Evolutionary conservation across 2,888 invertebrate genomes (phyloP).

Genomic region (Shargacucullia verbasci): DNA sequence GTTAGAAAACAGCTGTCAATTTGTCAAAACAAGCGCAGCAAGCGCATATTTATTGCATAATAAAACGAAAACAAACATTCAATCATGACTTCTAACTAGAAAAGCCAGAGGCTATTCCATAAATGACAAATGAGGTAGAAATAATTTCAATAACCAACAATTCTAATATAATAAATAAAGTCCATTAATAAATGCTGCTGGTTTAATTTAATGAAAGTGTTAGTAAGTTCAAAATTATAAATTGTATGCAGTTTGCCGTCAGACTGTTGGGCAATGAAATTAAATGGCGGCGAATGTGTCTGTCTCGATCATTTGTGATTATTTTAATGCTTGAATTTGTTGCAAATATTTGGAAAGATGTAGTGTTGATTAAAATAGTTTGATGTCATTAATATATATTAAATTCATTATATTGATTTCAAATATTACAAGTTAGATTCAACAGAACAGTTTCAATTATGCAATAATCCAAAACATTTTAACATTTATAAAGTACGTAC

Average conservation of each 20-base stretch:
- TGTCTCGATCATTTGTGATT: conserved; percentile 49
- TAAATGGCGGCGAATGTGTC: conserved; percentile 52
- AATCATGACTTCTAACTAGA: conserved; percentile 22
- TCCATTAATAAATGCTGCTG: conserved; percentile 39
- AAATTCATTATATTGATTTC: not conserved
- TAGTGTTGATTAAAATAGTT: conserved; percentile 41
- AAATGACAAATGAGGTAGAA: conserved; percentile 44
- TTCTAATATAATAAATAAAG: conserved; percentile 15
- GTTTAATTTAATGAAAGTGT: conserved; percentile 17
- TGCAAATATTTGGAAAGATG: conserved; percentile 24
- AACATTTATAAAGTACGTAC: too few relatives aligned
- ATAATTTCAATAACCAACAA: conserved; percentile 37
- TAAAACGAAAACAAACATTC: conserved; percentile 25
- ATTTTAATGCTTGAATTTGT: conserved; percentile 47
- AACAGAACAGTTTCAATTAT: too few relatives aligned
- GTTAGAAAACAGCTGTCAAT: conserved; percentile 27
- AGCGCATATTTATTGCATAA: conserved; percentile 6
- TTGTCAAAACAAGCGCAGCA: conserved; percentile 6
- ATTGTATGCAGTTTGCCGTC: conserved; percentile 44
- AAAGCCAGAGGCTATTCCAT: conserved; percentile 24
- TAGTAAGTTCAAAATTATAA: conserved; percentile 48
- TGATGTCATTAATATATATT: conserved; percentile 23
- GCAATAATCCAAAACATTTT: too few relatives aligned
- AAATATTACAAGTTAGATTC: conserved; percentile 9
- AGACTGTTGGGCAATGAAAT: conserved; percentile 51